Evolutionary conservation across 2,113 vertebrate genomes (phyloP).

Genomic region (Takifugu flavidus): DNA sequence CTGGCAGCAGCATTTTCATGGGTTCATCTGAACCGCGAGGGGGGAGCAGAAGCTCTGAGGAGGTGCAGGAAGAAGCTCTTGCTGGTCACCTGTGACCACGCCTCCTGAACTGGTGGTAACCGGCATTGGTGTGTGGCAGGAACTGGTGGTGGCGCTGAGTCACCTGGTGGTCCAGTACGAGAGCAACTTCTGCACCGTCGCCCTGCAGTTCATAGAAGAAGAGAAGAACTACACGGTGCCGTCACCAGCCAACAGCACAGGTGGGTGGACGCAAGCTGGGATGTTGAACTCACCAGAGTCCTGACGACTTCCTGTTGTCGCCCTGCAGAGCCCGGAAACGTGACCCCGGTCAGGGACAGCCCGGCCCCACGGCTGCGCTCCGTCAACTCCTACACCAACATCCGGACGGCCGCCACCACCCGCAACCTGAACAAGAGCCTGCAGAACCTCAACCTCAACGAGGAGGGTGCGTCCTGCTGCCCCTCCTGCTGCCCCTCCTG

Average conservation of each 20-base stretch:
- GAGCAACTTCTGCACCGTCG: constrained; percentile 97
- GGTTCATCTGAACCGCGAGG: too few species aligned
- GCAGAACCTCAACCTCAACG: constrained; percentile 95
- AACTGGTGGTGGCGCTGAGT: constrained; percentile 96
- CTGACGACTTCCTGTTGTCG: too few species aligned
- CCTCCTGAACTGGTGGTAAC: not conserved
- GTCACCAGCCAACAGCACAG: constrained; percentile 84
- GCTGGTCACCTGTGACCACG: too few species aligned
- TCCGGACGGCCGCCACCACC: constrained; percentile 86
- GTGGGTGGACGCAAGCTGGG: too few species aligned
- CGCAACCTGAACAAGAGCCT: constrained; percentile 95
- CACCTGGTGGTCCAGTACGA: constrained; percentile 97
- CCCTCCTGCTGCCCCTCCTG: too few species aligned
- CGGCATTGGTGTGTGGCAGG: constrained; percentile 66
- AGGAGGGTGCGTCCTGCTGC: constrained; percentile 82
- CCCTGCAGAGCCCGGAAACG: constrained; percentile 82
- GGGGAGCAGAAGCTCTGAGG: too few species aligned
- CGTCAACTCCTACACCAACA: constrained; percentile 98
- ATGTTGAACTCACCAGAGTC: too few species aligned
- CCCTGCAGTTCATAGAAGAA: constrained; percentile 97
- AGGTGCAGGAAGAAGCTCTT: too few species aligned
- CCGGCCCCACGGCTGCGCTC: constrained; percentile 90
- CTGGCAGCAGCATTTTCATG: too few species aligned
- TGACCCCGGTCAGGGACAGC: constrained; percentile 89
- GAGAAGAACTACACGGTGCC: constrained; percentile 93